Base-by-base conservation (phyloP, 2,113 vertebrate genomes). In the Thalassarche chlororhynchos region DNA sequence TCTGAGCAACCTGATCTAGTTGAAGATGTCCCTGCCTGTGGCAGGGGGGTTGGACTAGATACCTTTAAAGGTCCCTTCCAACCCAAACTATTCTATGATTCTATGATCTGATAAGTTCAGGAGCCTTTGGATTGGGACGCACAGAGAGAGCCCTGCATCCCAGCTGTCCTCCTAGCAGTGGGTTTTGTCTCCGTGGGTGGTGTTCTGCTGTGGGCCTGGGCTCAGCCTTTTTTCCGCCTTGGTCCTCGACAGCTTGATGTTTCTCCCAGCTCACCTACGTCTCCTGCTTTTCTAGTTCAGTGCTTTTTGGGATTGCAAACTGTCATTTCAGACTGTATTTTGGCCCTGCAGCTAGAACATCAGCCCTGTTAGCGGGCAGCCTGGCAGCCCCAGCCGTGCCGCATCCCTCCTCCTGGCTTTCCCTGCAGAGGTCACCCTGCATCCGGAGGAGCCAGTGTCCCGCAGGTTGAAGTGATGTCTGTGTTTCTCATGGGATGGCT, bases 381-480 rank as follows among this genome's bases (percentile, higher is more conserved):
- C 55, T n/a, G 32, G 32, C 57, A 84, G 34, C 65, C 60, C 47
- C 71, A 71, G 40, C 55, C 32, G 10, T 55, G 55, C 62, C 11
- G 2, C 51, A n/a, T 93, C 66, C 54, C 26, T 87, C 29, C 55
- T 66, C 32, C 28, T 8, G 21, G 34, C 69, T 70, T 55, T 95
- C 87, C 94, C 4, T 5, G 91, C 95, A 96, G 94, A 95, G 93
- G 79, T 95, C 90, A 91, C 78, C 64, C 75, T 68, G 90, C 34
- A 17, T 47, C 49, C 0, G 0, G 55, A 93, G 75, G 44, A 91
- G 36, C 47, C 34, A 8, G 40, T 1, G 3, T 64, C 47, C 70
- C 0, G 0, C 29, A n/a, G n/a, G 47, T 72, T 42, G 29, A 10
- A 62, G 54, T 3, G 17, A 4, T 71, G 47, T 28, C 65, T 70